A percentile compares a stretch with the other conserved stretches of the same genome.
phyloP scores from a whole-genome alignment of 1,140 invertebrate species.

The Lamellibrachia luymesi region DNA sequence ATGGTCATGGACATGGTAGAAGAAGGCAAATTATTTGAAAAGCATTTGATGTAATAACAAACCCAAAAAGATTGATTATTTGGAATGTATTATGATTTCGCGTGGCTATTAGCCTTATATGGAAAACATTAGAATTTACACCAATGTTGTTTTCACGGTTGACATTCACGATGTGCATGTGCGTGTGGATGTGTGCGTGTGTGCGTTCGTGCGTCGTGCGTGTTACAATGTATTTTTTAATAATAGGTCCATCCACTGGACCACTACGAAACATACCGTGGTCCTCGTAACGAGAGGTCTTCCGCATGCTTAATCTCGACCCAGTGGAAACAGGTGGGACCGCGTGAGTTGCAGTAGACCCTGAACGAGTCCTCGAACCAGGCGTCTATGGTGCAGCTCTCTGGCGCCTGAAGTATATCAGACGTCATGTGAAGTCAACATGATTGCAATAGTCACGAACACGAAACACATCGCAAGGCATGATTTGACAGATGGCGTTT shows the following conservation, averaged over 20 bases:
- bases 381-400: neutral
- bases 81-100: too few species aligned
- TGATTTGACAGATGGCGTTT: neutral
- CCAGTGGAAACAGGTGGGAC: conserved; percentile 11
- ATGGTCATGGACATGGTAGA: too few species aligned
- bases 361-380: neutral
- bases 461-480: neutral
- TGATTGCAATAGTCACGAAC: neutral
- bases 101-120: too few species aligned
- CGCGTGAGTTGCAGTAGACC: neutral
- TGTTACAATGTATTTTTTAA: neutral
- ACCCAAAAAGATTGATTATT: too few species aligned
- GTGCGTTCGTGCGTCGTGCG: neutral
- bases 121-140: too few species aligned
- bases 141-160: too few species aligned
- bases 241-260: neutral
- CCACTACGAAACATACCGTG: neutral
- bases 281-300: neutral
- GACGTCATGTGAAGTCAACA: neutral
- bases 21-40: too few species aligned
- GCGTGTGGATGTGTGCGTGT: neutral
- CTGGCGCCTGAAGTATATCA: neutral
- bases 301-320: conserved; percentile 3
- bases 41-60: too few species aligned
- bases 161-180: neutral